phyloP scores from a whole-genome alignment of 2,888 invertebrate species.

The Dorcus hopei region DNA sequence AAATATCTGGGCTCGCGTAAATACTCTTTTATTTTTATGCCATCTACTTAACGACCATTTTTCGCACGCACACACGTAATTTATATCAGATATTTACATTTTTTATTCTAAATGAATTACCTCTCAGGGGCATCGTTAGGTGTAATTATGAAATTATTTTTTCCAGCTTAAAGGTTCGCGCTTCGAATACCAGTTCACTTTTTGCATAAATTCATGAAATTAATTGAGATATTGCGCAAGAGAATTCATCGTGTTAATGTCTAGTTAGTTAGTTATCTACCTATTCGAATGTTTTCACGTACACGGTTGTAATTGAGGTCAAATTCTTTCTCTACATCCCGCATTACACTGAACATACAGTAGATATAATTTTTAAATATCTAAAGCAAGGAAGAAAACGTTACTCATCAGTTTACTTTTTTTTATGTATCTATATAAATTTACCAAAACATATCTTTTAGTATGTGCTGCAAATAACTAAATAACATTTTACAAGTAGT shows the following conservation, averaged over 20 bases:
- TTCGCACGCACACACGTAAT: neutral
- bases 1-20: neutral
- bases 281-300: no score
- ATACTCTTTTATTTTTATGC: neutral
- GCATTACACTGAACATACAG: no score
- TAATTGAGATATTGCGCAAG: neutral
- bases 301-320: no score
- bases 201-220: neutral
- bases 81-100: slow-evolving; percentile 8
- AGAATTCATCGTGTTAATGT: no score
- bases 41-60: slow-evolving; percentile 6
- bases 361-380: no score
- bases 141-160: slow-evolving; percentile 15
- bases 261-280: no score
- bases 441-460: no score
- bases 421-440: no score
- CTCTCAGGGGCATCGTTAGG: slow-evolving; percentile 7
- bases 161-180: neutral
- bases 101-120: slow-evolving; percentile 8
- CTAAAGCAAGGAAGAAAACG: no score
- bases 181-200: neutral
- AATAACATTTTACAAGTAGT: neutral
- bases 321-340: no score
- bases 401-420: no score
- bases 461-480: no score